Conservation (phyloP, 92 coral and sea anemone genomes). For the Galaxea fascicularis region DNA sequence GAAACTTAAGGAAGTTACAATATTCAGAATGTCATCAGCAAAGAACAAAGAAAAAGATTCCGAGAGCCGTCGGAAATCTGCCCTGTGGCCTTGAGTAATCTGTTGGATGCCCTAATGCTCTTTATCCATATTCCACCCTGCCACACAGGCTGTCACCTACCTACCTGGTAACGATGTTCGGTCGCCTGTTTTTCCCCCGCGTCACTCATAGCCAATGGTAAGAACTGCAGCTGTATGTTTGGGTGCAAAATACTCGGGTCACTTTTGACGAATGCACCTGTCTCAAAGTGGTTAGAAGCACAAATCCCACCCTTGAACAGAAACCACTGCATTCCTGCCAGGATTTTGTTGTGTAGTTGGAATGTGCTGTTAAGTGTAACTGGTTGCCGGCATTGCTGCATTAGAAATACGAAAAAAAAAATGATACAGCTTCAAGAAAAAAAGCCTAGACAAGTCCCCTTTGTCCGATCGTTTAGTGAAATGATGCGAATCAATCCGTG, state of each 20-base stretch:
- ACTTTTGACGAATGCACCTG: conserved; percentile 77
- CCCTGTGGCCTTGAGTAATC: too few relatives aligned
- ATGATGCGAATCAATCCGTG: too few relatives aligned
- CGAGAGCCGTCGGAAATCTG: too few relatives aligned
- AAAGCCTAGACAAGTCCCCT: too few relatives aligned
- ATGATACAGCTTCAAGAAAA: too few relatives aligned
- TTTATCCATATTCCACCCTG: too few relatives aligned
- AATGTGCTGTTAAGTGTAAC: conserved; percentile 77
- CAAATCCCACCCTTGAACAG: conserved; percentile 68
- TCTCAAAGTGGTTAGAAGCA: conserved; percentile 82
- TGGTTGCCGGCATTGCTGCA: conserved; percentile 79
- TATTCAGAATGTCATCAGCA: too few relatives aligned
- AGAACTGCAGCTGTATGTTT: conserved; percentile 80
- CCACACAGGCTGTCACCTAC: too few relatives aligned
- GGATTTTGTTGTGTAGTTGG: conserved; percentile 74
- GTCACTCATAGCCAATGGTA: conserved; percentile 74
- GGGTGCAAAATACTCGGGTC: conserved; percentile 74
- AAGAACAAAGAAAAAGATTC: too few relatives aligned
- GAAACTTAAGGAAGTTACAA: too few relatives aligned
- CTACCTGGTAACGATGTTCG: conserved; percentile 83
- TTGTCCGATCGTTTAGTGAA: too few relatives aligned
- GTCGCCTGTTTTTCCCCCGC: conserved; percentile 63
- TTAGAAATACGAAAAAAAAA: background rate
- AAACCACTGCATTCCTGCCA: conserved; percentile 81
- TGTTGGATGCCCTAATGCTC: too few relatives aligned